Conservation (phyloP, 2,888 invertebrate genomes). For the Andrena trimmerana region DNA sequence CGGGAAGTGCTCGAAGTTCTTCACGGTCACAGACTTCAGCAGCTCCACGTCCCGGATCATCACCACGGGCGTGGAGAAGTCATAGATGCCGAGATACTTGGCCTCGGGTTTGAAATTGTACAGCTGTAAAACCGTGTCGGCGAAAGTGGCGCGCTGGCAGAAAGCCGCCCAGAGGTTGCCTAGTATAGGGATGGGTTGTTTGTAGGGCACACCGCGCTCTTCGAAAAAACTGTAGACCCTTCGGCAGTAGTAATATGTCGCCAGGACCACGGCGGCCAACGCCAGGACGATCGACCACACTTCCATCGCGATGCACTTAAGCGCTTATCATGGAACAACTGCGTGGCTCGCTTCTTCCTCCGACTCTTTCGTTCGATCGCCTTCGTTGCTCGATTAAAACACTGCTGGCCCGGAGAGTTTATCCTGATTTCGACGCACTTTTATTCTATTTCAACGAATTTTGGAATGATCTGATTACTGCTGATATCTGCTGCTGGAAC, state of each 20-base stretch:
- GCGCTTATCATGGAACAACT: too few relatives aligned
- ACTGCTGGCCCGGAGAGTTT: too few relatives aligned
- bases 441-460: too few relatives aligned
- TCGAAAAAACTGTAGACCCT: not conserved
- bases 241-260: not conserved
- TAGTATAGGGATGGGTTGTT: slow-evolving; percentile 69
- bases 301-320: not conserved
- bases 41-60: slow-evolving; percentile 74
- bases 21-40: slow-evolving; percentile 69
- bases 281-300: not conserved
- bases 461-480: too few relatives aligned
- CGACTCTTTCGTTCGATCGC: too few relatives aligned
- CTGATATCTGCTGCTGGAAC: too few relatives aligned
- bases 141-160: slow-evolving; percentile 70
- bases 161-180: slow-evolving; percentile 72
- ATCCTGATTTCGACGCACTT: too few relatives aligned
- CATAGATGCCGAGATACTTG: slow-evolving; percentile 73
- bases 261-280: not conserved
- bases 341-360: too few relatives aligned
- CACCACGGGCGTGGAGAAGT: slow-evolving; percentile 66
- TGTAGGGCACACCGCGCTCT: slow-evolving; percentile 13
- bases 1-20: slow-evolving; percentile 70
- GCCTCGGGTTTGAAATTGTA: slow-evolving; percentile 62
- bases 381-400: too few relatives aligned
- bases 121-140: not conserved